phyloP scores from a whole-genome alignment of 2,797 vertebrate genomes.

The Liparis tanakae region DNA sequence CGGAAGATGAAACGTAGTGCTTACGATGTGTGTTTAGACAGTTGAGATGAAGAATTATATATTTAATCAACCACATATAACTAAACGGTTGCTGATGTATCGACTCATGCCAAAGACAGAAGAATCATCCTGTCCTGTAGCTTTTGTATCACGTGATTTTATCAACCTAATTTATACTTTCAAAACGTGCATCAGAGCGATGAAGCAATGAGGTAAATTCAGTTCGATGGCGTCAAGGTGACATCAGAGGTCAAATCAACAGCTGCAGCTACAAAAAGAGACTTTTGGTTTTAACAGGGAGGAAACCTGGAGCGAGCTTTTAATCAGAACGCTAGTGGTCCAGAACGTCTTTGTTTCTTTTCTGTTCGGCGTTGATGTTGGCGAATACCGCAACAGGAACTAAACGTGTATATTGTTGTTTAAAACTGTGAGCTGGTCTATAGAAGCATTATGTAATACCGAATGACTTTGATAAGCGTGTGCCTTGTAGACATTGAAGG shows the following conservation, averaged over 20 bases:
- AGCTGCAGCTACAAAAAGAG: background rate
- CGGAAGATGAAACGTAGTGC: conserved; percentile 35
- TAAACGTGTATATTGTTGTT: background rate
- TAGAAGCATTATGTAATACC: conserved; percentile 29
- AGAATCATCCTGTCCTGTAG: conserved; percentile 8
- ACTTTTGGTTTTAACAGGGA: conserved; percentile 10
- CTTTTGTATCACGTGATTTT: conserved; percentile 15
- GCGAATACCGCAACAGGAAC: conserved; percentile 12
- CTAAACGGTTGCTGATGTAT: conserved; percentile 25
- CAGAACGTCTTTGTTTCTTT: conserved; percentile 14
- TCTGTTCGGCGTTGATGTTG: background rate
- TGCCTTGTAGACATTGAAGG: conserved; percentile 71
- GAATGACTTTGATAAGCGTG: conserved; percentile 50
- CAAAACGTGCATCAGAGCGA: conserved; percentile 12
- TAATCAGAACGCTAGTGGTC: background rate
- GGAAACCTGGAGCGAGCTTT: background rate
- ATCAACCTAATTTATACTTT: conserved; percentile 29
- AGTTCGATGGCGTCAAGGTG: conserved; percentile 1
- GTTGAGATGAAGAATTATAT: conserved; percentile 24
- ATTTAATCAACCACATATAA: conserved; percentile 12
- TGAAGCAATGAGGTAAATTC: conserved; percentile 7
- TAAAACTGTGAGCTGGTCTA: conserved; percentile 26
- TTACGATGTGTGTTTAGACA: conserved; percentile 17
- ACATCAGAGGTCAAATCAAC: background rate
- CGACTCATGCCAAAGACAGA: conserved; percentile 62